These are phyloP conservation scores for Chydorus sphaericus DNA, from an alignment of 2,888 invertebrate species.

Conservation along the genomic window DNA sequence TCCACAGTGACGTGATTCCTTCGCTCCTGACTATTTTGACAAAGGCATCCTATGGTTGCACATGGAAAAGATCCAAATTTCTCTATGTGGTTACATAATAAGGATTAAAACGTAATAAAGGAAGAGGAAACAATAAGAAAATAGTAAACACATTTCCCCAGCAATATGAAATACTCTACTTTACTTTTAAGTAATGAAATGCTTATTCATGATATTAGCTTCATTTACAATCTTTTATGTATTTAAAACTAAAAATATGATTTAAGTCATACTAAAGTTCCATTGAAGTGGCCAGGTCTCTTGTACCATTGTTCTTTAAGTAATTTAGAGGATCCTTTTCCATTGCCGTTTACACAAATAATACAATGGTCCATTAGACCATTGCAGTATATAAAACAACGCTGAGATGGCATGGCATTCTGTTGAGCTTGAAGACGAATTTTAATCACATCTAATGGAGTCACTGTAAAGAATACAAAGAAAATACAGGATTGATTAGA, in stretches of 20 bases:
- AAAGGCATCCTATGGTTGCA: slow-evolving; percentile 81
- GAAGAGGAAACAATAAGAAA: slow-evolving; percentile 13
- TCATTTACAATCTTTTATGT: not conserved
- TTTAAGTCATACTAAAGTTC: slow-evolving; percentile 32
- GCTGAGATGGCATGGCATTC: slow-evolving; percentile 60
- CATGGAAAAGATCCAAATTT: not conserved
- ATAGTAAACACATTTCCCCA: not conserved
- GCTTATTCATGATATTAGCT: not conserved
- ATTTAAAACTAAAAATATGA: not conserved
- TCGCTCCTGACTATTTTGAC: slow-evolving; percentile 78
- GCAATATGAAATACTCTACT: not conserved
- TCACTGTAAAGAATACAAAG: slow-evolving; percentile 46
- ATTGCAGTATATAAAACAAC: slow-evolving; percentile 92
- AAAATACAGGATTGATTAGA: not conserved
- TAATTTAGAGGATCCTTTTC: not conserved
- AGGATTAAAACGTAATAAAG: slow-evolving; percentile 12
- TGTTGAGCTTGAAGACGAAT: slow-evolving; percentile 91
- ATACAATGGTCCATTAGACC: slow-evolving; percentile 97
- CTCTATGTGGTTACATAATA: too few species aligned
- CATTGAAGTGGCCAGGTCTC: slow-evolving; percentile 51
- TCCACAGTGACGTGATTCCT: slow-evolving; percentile 85
- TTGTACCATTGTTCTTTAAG: slow-evolving; percentile 39
- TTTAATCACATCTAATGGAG: slow-evolving; percentile 98
- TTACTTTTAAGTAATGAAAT: not conserved
- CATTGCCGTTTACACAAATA: slow-evolving; percentile 42